Base-by-base conservation (phyloP, 2,797 vertebrate species). In the Monodelphis domestica region DNA sequence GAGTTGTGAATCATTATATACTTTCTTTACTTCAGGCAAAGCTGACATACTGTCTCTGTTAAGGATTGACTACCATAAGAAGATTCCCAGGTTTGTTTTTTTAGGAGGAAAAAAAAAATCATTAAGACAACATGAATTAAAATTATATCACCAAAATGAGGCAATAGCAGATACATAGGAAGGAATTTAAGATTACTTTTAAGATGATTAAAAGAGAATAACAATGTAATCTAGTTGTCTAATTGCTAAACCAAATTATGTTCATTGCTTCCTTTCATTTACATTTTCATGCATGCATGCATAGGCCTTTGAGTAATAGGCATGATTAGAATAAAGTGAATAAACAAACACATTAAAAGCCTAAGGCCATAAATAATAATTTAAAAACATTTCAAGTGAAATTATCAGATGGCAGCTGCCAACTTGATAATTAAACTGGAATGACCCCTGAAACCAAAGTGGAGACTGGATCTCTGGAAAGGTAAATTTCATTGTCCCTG, bases 211-310 rank as follows among this genome's bases (percentile, higher is more conserved):
- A 96, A 95, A 90, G 54, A 93, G 89, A 95, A 51, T 53, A 94
- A 70, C 87, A 91, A 59, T 90, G 87, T 53, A 87, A 87, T 93
- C 26, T 91, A 55, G 33, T 33, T 88, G 7, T 95, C 94, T 92
- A 96, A 94, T 96, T 96, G 94, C 26, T 95, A 96, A 95, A 91
- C 56, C 84, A 92, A 95, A 96, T 96, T 95, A 94, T 0, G 70
- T 89, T 88, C 55, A 15, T 28, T 53, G 90, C n/a, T 28, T 95
- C 59, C 92, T 96, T 95, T 95, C 52, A 54, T 93, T 89, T 94
- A 5, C 53, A 89, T 95, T 93, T 94, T 94, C 56, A 89, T 94
- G 55, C 33, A 88, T 38, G 90, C 70, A 87, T 54, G 93, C 53
- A 63, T 89, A 14, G 78, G 38, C 88, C 88, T 96, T 93, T 14